A percentile compares a stretch with the other conserved stretches of the same genome.
These are phyloP conservation scores for Chloroceryle inda DNA, from an alignment of 2,797 vertebrate species.

Conservation along the genomic window DNA sequence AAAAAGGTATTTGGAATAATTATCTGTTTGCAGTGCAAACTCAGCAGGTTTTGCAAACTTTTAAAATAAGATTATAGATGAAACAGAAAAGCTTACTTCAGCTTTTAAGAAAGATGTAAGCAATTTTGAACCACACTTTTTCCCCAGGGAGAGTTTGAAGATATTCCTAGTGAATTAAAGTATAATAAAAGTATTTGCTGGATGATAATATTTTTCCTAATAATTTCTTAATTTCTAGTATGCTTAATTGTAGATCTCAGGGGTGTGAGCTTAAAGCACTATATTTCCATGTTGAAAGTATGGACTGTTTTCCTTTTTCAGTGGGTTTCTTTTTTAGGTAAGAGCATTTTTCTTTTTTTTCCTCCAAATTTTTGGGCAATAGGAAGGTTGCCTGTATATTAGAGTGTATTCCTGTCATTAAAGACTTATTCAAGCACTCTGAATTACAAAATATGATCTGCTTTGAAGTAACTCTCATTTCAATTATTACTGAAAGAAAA, in stretches of 20 bases:
- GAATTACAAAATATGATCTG: neutral
- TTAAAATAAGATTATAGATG: slow-evolving; percentile 76
- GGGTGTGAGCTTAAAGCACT: slow-evolving; percentile 8
- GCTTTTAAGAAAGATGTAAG: slow-evolving; percentile 82
- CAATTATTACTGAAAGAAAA: neutral
- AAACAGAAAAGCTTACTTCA: slow-evolving; percentile 80
- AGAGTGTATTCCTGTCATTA: neutral
- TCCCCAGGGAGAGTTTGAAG: slow-evolving; percentile 69
- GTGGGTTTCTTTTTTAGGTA: neutral
- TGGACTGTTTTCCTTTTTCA: neutral
- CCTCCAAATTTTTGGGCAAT: neutral
- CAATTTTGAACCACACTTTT: slow-evolving; percentile 76
- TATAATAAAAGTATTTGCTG: slow-evolving; percentile 78
- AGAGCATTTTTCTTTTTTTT: neutral
- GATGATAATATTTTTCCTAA: slow-evolving; percentile 70
- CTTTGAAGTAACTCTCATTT: neutral
- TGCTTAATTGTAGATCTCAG: slow-evolving; percentile 71
- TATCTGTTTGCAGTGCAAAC: slow-evolving; percentile 72
- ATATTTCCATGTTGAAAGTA: neutral
- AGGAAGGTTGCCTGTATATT: neutral
- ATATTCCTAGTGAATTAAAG: slow-evolving; percentile 80
- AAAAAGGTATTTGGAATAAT: slow-evolving; percentile 62
- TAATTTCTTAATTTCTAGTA: slow-evolving; percentile 79
- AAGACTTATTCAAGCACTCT: neutral
- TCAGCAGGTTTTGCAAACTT: slow-evolving; percentile 73